Evolutionary conservation across 2,113 vertebrate genomes (phyloP).

Genomic region (Semnopithecus entellus): DNA sequence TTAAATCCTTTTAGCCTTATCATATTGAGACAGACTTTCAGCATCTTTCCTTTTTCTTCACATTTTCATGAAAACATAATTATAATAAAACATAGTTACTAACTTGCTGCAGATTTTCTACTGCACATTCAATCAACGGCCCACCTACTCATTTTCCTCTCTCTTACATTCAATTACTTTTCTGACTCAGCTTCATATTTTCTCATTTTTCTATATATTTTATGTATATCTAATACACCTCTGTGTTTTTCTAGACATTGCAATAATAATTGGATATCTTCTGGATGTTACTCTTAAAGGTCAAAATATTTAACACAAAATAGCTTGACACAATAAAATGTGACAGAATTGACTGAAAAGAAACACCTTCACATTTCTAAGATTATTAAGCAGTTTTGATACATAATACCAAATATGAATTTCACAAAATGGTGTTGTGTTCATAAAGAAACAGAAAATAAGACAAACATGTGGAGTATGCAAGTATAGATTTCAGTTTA

Average conservation of each 20-base stretch:
- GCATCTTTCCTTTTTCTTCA: background rate
- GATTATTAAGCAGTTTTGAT: background rate
- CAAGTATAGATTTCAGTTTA: background rate
- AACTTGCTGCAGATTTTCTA: background rate
- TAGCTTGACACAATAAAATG: background rate
- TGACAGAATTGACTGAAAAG: background rate
- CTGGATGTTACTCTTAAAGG: background rate
- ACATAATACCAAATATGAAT: background rate
- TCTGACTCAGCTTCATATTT: background rate
- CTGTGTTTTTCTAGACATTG: background rate
- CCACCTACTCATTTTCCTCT: background rate
- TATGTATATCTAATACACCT: background rate
- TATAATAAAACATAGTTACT: no score
- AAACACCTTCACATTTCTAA: background rate
- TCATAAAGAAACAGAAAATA: background rate
- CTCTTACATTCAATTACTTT: accelerated
- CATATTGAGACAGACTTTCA: background rate
- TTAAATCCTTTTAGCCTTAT: background rate
- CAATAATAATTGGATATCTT: background rate
- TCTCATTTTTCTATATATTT: background rate
- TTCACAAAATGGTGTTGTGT: background rate
- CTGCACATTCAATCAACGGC: accelerated
- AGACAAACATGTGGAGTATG: background rate
- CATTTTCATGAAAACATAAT: background rate
- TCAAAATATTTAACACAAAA: background rate